Base-by-base conservation (phyloP, 2,888 invertebrate genomes). In the Volucella bombylans region DNA sequence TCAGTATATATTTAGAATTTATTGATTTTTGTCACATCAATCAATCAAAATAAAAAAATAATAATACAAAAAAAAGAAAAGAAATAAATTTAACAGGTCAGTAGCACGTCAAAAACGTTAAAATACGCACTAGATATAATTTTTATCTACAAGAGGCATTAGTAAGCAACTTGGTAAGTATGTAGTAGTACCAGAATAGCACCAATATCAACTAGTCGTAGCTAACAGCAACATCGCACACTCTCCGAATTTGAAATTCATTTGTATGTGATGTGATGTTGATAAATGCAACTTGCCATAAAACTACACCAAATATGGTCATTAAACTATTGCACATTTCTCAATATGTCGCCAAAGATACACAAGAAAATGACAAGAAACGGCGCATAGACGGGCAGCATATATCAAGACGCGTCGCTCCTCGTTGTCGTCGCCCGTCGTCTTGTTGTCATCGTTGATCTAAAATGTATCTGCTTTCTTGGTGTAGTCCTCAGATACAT, bases 261-360 rank as follows among this genome's bases (percentile, higher is more conserved):
- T 85, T 85, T 85, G 85, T 85, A 78, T 86, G 80, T 86, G 82
- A 82, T 82, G 77, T 86, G 82, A 86, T 82, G 86, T 82, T 86
- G 91, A 90, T 90, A 89, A 90, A 91, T 90, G 89, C 89, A 91
- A 91, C 90, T 91, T 89, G 90, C 90, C 90, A 90, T 90, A 90
- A 90, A 90, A 90, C 89, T 90, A 87, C 87, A 87, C 91, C 90
- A 89, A 90, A 91, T 89, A 90, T 90, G 90, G 90, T 88, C 89
- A 90, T 89, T 91, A 89, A 89, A 90, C 90, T 90, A 91, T 90
- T 90, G 90, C 91, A 90, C 91, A 91, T 91, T 90, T 90, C 90
- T 91, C 90, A 90, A 90, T 90, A 91, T 90, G 90, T 90, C 90
- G 90, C 90, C 85, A 81, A 81, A 85, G 85, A 77, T 72, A 77